Base-by-base conservation (phyloP, 1,140 invertebrate species). In the Halesus radiatus region DNA sequence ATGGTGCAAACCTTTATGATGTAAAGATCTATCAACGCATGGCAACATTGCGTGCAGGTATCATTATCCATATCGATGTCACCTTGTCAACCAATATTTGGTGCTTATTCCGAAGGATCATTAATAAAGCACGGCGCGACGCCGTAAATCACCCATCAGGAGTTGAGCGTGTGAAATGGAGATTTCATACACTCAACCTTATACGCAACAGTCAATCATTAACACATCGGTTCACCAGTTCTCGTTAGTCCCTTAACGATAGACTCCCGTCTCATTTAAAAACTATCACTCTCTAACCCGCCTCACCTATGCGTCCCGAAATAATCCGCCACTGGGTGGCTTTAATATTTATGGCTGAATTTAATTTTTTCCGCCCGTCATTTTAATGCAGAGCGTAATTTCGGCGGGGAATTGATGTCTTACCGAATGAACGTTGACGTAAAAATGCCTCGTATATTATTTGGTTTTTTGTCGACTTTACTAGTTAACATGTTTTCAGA, bases 231-330 rank as follows among this genome's bases (percentile, higher is more conserved):
- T 80, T 80, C 79, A 80, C 79, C 76, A 80, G 79, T 80, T 54
- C 80, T 78, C 80, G 80, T 81, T 81, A 81, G 75, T 45, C 80
- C 64, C 66, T 73, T 77, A 78, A 78, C 66, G 75, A 81, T 78
- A 72, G 75, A 58, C 79, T 87, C 87, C 86, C 85, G 87, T 87
- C 87, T 87, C 87, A 88, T 88, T 88, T 88, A 88, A 88, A 87
- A 88, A 87, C 87, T 87, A 88, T 88, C 87, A 88, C 87, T 87
- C 80, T 77, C 45, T 72, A 29, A 10, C 53, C 22, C 22, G 37
- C 53, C n/a, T 52, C 23, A 37, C 32, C 58, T 26, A 2, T 6
- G 6, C 32, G 37, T 80, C 79, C 79, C 20, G 79, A 76, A 80
- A 80, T 80, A 80, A 64, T 53, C 76, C 53, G 50, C 75, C 62